Evolutionary conservation across 2,888 invertebrate genomes (phyloP).

Genomic region (Tridacna crocea): DNA sequence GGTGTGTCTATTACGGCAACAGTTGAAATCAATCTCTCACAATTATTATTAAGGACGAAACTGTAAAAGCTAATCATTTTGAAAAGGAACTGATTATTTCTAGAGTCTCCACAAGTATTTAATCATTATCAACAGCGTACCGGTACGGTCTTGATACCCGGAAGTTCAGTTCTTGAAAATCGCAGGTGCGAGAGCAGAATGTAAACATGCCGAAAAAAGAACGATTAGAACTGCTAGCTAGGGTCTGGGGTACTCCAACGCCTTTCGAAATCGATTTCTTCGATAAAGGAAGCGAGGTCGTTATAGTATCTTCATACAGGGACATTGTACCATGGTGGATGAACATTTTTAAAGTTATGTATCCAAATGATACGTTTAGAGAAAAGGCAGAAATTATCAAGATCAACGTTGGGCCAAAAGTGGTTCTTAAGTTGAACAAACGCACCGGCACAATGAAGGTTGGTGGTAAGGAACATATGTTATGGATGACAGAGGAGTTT

Average conservation of each 20-base stretch:
- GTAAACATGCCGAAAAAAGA: constrained; percentile 74
- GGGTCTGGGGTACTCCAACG: constrained; percentile 78
- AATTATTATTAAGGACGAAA: background rate
- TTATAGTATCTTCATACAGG: constrained; percentile 73
- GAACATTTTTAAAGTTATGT: constrained; percentile 73
- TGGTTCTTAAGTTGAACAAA: constrained; percentile 78
- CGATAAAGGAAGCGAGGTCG: constrained; percentile 78
- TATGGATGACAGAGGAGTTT: constrained; percentile 80
- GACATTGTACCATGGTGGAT: constrained; percentile 77
- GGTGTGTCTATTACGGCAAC: constrained; percentile 20
- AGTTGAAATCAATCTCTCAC: background rate
- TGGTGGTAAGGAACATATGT: constrained; percentile 77
- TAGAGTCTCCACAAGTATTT: background rate
- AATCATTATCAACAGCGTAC: background rate
- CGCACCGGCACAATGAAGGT: constrained; percentile 74
- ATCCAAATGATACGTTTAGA: constrained; percentile 74
- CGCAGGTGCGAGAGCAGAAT: background rate
- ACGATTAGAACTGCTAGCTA: constrained; percentile 70
- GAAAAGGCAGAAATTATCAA: constrained; percentile 78
- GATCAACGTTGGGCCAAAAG: constrained; percentile 72
- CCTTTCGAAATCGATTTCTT: constrained; percentile 78
- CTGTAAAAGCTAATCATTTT: background rate
- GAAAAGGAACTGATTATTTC: background rate
- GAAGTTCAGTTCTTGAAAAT: background rate
- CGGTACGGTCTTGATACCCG: background rate